Conservation (phyloP, 2,113 vertebrate genomes). For the Microcebus murinus region DNA sequence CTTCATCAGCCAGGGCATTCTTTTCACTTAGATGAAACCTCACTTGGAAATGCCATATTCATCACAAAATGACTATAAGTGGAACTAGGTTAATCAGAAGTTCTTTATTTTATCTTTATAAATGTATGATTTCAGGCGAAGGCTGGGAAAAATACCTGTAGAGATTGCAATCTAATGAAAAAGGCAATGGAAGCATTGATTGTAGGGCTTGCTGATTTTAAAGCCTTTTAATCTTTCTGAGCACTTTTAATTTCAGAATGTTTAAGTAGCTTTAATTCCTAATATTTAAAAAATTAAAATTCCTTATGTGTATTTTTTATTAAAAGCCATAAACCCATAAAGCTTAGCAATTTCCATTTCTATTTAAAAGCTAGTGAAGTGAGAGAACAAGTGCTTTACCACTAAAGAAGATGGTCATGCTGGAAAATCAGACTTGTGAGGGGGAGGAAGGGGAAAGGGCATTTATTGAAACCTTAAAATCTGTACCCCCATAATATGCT, state of each 20-base stretch:
- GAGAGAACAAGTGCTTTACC: slow-evolving; percentile 55
- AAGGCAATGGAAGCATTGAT: slow-evolving; percentile 70
- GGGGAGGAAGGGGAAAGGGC: too few species aligned
- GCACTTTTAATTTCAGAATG: slow-evolving; percentile 78
- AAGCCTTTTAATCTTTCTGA: slow-evolving; percentile 80
- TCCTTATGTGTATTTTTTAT: slow-evolving; percentile 72
- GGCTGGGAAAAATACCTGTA: slow-evolving; percentile 48
- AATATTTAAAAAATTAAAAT: slow-evolving; percentile 75
- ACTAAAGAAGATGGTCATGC: background rate
- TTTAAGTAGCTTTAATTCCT: slow-evolving; percentile 79
- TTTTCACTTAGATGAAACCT: slow-evolving; percentile 25
- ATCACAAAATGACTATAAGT: slow-evolving; percentile 62
- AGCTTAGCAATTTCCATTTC: slow-evolving; percentile 72
- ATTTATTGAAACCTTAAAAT: too few species aligned
- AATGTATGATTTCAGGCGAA: slow-evolving; percentile 51
- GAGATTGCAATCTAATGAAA: slow-evolving; percentile 72
- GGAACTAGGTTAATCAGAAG: slow-evolving; percentile 55
- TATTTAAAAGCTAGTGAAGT: slow-evolving; percentile 74
- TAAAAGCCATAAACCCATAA: slow-evolving; percentile 72
- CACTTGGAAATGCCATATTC: background rate
- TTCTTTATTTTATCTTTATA: slow-evolving; percentile 62
- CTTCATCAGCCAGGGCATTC: background rate
- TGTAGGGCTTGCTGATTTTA: slow-evolving; percentile 62
- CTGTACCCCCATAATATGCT: too few species aligned
- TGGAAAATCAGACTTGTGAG: too few species aligned